Base-by-base conservation (phyloP, 2,888 invertebrate genomes). In the Drosophila melanocephala region DNA sequence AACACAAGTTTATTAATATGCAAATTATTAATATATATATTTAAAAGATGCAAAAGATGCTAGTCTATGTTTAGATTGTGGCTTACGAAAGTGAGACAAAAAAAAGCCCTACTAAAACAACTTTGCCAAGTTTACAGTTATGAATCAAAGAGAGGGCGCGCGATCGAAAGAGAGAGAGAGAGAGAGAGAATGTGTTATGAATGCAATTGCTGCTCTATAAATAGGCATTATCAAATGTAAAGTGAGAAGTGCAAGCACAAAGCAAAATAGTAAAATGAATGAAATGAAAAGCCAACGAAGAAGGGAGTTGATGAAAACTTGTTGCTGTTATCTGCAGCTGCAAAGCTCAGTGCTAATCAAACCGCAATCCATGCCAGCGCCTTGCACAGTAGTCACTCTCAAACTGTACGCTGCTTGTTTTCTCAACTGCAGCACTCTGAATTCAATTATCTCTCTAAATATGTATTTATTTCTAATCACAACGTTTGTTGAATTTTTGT, bases 181-280 rank as follows among this genome's bases (percentile, higher is more conserved):
- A 51, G 58, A 52, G 55, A 51, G 19, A 39, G 50, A 50, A 33
- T 19, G 32, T 50, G 66, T 53, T 44, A 37, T 65, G 59, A 53
- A 53, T 55, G 65, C 73, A 66, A 28, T 50, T 66, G 75, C 70
- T 72, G 55, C 60, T 77, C 80, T 85, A 84, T 72, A 75, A 84
- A 89, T 87, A 81, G 74, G 62, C 73, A 73, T 87, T 87, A 89
- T 89, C 84, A 77, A 75, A 81, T 76, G 69, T 63, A 67, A 66
- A 82, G 72, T 72, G 64, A 72, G 47, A 56, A 71, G 42, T 72
- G 57, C 44, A 62, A 26, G 26, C 52, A 50, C 33, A 65, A n/a
- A 58, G 44, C 42, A 55, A 53, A 63, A 69, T 74, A 69, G 60
- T 74, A 50, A 78, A 75, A 26, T 62, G 51, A 62, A 59, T 76